These are phyloP conservation scores for Oligia strigilis DNA, from an alignment of 2,888 invertebrate species.

Conservation along the genomic window DNA sequence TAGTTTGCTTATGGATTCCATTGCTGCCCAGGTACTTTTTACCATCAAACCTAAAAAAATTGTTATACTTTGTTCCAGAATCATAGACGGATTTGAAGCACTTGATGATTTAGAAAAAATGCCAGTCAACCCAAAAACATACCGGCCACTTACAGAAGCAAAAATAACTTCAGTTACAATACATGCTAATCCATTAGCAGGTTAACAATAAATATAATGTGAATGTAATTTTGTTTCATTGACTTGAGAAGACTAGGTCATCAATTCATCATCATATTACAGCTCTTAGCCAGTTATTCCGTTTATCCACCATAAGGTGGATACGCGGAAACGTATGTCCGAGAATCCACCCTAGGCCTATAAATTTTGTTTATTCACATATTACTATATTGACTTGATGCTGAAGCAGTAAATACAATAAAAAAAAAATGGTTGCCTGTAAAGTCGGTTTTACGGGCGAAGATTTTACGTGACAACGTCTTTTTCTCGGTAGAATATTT, in stretches of 20 bases:
- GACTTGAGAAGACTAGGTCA: not conserved
- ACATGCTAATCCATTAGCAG: slow-evolving; percentile 99
- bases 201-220: slow-evolving; percentile 76
- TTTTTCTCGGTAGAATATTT: too few species aligned
- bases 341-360: too few species aligned
- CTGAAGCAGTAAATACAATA: too few species aligned
- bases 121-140: slow-evolving; percentile 98
- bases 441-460: too few species aligned
- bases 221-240: slow-evolving; percentile 24
- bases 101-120: slow-evolving; percentile 99
- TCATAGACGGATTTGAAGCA: slow-evolving; percentile 99
- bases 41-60: not conserved
- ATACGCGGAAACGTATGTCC: too few species aligned
- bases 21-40: slow-evolving; percentile 5
- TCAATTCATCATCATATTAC: not conserved
- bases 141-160: slow-evolving; percentile 96
- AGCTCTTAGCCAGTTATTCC: not conserved
- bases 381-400: too few species aligned
- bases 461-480: too few species aligned
- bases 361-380: too few species aligned
- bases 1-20: not conserved
- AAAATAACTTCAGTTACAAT: slow-evolving; percentile 97
- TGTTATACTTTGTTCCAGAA: slow-evolving; percentile 90
- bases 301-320: too few species aligned
- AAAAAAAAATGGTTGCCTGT: too few species aligned